These are phyloP conservation scores for Dromococcyx pavoninus DNA, from an alignment of 2,797 vertebrate species.

Conservation along the genomic window DNA sequence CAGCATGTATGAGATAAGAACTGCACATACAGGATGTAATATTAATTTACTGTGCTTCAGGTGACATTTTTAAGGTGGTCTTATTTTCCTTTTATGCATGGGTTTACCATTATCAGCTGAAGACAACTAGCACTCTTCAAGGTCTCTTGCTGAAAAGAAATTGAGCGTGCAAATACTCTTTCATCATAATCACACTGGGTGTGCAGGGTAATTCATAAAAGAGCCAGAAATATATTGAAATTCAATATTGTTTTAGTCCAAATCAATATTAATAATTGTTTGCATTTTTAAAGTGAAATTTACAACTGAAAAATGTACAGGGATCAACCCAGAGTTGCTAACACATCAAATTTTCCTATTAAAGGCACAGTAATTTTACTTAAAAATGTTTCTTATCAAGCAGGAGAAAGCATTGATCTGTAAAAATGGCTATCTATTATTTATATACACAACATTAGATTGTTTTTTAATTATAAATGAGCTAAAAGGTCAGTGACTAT, in stretches of 20 bases:
- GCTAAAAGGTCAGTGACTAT: constrained; percentile 66
- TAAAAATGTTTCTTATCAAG: constrained; percentile 60
- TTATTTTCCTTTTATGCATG: constrained; percentile 47
- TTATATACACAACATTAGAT: constrained; percentile 67
- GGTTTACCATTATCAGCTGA: constrained; percentile 66
- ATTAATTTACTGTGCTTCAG: constrained; percentile 47
- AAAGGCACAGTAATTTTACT: constrained; percentile 67
- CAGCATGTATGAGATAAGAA: constrained; percentile 1
- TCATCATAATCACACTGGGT: constrained; percentile 78
- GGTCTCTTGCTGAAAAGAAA: constrained; percentile 76
- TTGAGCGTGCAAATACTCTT: constrained; percentile 77
- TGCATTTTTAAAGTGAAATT: constrained; percentile 81
- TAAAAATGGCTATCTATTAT: constrained; percentile 72
- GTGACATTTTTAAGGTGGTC: constrained; percentile 49
- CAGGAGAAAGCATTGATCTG: constrained; percentile 62
- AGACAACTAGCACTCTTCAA: constrained; percentile 51
- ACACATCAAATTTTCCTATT: constrained; percentile 75
- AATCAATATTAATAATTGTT: constrained; percentile 88
- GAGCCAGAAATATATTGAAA: constrained; percentile 79
- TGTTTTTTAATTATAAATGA: constrained; percentile 70
- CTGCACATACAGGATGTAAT: constrained; percentile 33
- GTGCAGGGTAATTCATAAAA: constrained; percentile 80
- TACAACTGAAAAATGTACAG: constrained; percentile 75
- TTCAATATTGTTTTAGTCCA: constrained; percentile 84
- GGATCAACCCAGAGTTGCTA: constrained; percentile 73